Evolutionary conservation across 1,140 invertebrate genomes (phyloP).

Genomic region (Ceratosolen fusciceps): DNA sequence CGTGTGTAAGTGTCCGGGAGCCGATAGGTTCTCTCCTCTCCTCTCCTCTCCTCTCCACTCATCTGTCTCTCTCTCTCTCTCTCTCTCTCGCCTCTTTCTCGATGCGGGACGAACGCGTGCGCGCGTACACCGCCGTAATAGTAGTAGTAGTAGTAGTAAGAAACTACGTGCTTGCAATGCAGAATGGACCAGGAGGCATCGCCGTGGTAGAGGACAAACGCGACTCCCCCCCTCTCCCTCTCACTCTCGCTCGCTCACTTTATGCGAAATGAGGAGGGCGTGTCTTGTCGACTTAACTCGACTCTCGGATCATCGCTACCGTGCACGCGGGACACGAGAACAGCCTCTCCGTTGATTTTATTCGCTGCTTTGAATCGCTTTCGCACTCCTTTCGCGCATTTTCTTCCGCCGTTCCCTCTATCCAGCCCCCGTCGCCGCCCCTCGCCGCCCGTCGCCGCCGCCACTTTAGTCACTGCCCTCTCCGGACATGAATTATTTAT

Average conservation of each 20-base stretch:
- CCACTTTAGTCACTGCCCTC: neutral
- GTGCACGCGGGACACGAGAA: neutral
- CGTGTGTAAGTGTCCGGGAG: neutral
- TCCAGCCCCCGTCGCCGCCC: neutral
- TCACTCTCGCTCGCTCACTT: neutral
- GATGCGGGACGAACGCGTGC: neutral
- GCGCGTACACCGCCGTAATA: too few species aligned
- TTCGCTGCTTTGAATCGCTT: slow-evolving; percentile 26
- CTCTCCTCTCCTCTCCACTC: neutral
- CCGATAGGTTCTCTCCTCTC: neutral
- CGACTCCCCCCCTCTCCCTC: neutral
- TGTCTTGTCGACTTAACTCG: slow-evolving; percentile 24
- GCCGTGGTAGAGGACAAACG: neutral
- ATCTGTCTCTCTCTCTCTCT: neutral
- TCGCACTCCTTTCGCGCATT: neutral
- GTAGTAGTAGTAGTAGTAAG: neutral
- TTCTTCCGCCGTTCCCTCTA: neutral
- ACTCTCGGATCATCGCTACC: neutral
- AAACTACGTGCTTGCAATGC: slow-evolving; percentile 36
- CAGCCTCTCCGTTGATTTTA: slow-evolving; percentile 14
- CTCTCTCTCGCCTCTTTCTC: neutral
- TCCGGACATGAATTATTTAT: slow-evolving; percentile 16
- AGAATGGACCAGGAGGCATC: slow-evolving; percentile 17
- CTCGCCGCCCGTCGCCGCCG: too few species aligned
- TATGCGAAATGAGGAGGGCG: slow-evolving; percentile 38